phyloP scores from a whole-genome alignment of 2,113 vertebrate genomes.

The Amazona vittata region DNA sequence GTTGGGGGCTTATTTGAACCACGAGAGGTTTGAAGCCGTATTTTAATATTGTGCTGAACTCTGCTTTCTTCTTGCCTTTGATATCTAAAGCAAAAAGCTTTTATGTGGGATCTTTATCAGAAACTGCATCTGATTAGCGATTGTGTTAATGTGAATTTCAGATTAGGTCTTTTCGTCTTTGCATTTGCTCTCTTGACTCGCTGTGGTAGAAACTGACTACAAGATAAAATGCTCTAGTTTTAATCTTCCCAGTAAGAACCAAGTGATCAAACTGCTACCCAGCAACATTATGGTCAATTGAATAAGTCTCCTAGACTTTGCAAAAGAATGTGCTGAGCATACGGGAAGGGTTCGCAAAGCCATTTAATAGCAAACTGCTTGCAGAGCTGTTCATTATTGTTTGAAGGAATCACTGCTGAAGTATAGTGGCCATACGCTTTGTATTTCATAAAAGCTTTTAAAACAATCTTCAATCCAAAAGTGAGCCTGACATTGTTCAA shows the following conservation, averaged over 20 bases:
- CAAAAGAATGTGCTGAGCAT: slow-evolving; percentile 21
- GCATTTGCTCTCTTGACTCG: not conserved
- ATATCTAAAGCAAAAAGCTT: slow-evolving; percentile 20
- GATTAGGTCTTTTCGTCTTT: not conserved
- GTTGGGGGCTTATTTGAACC: not conserved
- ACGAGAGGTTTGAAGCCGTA: not conserved
- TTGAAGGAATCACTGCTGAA: not conserved
- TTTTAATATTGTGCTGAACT: not conserved
- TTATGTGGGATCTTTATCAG: slow-evolving; percentile 24
- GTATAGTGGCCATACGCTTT: not conserved
- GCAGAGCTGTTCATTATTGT: not conserved
- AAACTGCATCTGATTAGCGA: slow-evolving; percentile 17
- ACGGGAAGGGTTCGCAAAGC: not conserved
- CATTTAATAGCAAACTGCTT: not conserved
- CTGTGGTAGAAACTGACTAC: not conserved
- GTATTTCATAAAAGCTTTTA: not conserved
- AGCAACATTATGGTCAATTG: not conserved
- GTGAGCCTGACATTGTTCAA: not conserved
- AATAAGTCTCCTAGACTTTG: slow-evolving; percentile 15
- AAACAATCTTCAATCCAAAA: not conserved
- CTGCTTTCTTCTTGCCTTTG: not conserved
- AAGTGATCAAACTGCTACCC: slow-evolving; percentile 6
- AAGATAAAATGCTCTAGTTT: not conserved
- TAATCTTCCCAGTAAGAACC: slow-evolving; percentile 14
- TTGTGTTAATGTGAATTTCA: not conserved